These are phyloP conservation scores for Marmota flaviventris DNA, from an alignment of 2,113 vertebrate species.

Conservation along the genomic window DNA sequence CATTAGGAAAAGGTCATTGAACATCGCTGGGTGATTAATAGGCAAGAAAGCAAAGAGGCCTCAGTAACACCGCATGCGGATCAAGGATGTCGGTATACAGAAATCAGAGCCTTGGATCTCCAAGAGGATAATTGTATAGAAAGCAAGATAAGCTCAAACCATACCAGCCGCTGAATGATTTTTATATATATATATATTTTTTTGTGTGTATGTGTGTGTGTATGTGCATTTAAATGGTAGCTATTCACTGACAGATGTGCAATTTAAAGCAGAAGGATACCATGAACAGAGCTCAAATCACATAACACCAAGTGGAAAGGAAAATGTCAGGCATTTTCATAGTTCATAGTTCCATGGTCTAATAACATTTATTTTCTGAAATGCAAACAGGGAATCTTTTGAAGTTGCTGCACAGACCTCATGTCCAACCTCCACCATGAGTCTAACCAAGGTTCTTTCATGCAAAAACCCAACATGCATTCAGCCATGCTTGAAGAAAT, in stretches of 20 bases:
- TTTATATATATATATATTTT: background rate
- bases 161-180: conserved; percentile 58
- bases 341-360: conserved; percentile 58
- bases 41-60: conserved; percentile 74
- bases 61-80: conserved; percentile 72
- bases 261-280: conserved; percentile 67
- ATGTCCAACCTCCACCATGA: conserved; percentile 69
- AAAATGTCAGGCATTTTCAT: conserved; percentile 65
- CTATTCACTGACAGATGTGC: background rate
- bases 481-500: conserved; percentile 91
- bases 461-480: conserved; percentile 93
- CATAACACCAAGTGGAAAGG: conserved; percentile 47
- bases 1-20: conserved; percentile 76
- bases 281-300: conserved; percentile 69
- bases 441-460: conserved; percentile 83
- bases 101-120: conserved; percentile 74
- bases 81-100: conserved; percentile 69
- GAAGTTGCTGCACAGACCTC: conserved; percentile 74
- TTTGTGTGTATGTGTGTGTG: background rate
- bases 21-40: conserved; percentile 78
- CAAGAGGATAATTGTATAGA: conserved; percentile 57
- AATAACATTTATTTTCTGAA: conserved; percentile 28
- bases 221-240: background rate
- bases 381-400: conserved; percentile 67
- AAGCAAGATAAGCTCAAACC: conserved; percentile 79